Percentiles rank a stretch among this genome's conserved stretches.
Conservation (phyloP, 1,140 invertebrate species). For the Ceratosolen fusciceps region DNA sequence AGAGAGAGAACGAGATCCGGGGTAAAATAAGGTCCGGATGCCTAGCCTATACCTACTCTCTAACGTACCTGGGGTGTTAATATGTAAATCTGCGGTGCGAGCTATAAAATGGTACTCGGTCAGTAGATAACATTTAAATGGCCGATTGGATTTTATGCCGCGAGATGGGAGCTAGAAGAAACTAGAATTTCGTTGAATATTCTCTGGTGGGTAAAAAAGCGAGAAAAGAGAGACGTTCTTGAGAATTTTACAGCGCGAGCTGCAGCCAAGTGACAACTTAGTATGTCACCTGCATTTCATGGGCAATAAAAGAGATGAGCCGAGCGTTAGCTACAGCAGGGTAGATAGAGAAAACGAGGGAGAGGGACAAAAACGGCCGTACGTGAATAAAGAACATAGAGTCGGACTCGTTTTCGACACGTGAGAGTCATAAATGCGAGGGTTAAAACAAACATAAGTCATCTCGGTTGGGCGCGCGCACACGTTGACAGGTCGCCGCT, state of each 20-base stretch:
- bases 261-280: conserved; percentile 24
- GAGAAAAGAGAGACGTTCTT: neutral
- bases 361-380: neutral
- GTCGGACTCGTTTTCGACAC: conserved; percentile 48
- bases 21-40: too few relatives aligned
- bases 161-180: neutral
- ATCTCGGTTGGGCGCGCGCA: conserved; percentile 20
- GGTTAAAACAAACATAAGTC: conserved; percentile 57
- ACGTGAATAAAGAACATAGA: conserved; percentile 10
- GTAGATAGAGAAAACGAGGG: neutral
- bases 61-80: too few relatives aligned
- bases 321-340: neutral
- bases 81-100: too few relatives aligned
- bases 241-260: neutral
- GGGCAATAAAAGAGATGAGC: conserved; percentile 13
- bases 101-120: too few relatives aligned
- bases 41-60: too few relatives aligned
- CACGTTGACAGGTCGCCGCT: conserved; percentile 20
- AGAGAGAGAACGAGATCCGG: too few relatives aligned
- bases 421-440: conserved; percentile 58
- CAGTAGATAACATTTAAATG: too few relatives aligned
- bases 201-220: neutral
- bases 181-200: neutral
- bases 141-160: neutral
- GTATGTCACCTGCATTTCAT: conserved; percentile 33